phyloP scores from a whole-genome alignment of 2,797 vertebrate genomes.

The Lagodon rhomboides region DNA sequence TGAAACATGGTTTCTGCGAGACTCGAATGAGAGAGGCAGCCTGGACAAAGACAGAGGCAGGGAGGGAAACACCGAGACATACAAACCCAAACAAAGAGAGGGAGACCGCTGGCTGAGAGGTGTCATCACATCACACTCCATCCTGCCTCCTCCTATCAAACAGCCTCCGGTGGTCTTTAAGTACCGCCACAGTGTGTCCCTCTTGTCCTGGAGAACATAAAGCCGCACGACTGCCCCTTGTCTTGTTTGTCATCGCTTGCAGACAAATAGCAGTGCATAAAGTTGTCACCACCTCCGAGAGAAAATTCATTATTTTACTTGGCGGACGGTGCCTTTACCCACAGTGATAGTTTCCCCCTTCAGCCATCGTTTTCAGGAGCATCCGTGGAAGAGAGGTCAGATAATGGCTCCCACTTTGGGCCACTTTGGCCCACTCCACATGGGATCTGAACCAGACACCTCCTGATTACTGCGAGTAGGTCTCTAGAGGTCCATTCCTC shows the following conservation, averaged over 20 bases:
- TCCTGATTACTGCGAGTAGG: conserved; percentile 64
- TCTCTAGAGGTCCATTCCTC: conserved; percentile 61
- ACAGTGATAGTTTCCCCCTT: conserved; percentile 34
- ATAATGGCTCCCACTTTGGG: conserved; percentile 62
- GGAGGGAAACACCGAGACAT: conserved; percentile 14
- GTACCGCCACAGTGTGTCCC: conserved; percentile 27
- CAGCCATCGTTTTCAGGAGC: conserved; percentile 52
- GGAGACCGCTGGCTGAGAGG: conserved; percentile 19
- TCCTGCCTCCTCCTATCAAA: conserved; percentile 25
- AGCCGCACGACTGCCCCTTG: conserved; percentile 21
- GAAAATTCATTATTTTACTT: conserved; percentile 57
- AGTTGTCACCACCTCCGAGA: conserved; percentile 32
- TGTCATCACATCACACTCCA: conserved; percentile 49
- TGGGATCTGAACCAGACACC: conserved; percentile 68
- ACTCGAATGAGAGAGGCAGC: conserved; percentile 8
- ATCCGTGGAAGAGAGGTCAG: conserved; percentile 38
- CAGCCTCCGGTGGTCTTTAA: conserved; percentile 48
- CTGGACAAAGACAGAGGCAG: conserved; percentile 1
- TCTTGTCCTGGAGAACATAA: conserved; percentile 51
- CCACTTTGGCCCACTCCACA: conserved; percentile 48
- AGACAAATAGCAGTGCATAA: conserved; percentile 49
- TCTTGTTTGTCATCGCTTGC: conserved; percentile 31
- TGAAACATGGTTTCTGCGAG: conserved; percentile 19
- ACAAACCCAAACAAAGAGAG: conserved; percentile 14
- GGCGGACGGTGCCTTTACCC: conserved; percentile 46